Conservation (phyloP, 2,797 vertebrate species). For the Saxicola maurus region DNA sequence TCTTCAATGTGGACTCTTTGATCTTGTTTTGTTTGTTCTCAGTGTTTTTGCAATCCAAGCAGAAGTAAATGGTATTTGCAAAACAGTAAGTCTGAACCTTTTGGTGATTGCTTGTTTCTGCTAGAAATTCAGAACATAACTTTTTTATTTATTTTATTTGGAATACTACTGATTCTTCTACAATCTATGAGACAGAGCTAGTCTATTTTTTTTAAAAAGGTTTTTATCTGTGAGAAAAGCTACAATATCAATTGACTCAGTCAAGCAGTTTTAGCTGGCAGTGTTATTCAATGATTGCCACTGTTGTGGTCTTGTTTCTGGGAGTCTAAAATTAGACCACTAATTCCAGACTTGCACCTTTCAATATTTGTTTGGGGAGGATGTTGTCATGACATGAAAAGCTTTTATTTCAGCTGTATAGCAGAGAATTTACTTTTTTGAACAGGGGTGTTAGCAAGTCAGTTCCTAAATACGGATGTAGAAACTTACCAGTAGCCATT, state of each 20-base stretch:
- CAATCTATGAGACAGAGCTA: neutral
- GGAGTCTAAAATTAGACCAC: neutral
- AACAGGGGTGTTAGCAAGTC: neutral
- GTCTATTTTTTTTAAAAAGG: accelerated
- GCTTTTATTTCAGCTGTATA: neutral
- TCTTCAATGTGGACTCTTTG: neutral
- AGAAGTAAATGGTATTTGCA: constrained; percentile 21
- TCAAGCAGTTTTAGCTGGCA: neutral
- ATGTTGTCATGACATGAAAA: neutral
- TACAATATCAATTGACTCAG: neutral
- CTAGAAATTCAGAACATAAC: neutral
- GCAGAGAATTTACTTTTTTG: neutral
- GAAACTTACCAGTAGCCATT: neutral
- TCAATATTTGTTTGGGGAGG: neutral
- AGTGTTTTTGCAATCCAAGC: constrained; percentile 11
- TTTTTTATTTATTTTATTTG: neutral
- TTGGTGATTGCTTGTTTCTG: neutral
- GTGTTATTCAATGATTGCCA: neutral
- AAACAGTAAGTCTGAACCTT: neutral
- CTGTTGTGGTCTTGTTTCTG: neutral
- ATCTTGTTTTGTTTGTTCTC: constrained; percentile 19
- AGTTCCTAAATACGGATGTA: neutral
- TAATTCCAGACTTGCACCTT: neutral
- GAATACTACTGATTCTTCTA: neutral
- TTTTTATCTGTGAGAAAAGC: neutral